A percentile compares a stretch with the other conserved stretches of the same genome.
Conservation (phyloP, 2,888 invertebrate genomes). For the Eustalomyia histrio region DNA sequence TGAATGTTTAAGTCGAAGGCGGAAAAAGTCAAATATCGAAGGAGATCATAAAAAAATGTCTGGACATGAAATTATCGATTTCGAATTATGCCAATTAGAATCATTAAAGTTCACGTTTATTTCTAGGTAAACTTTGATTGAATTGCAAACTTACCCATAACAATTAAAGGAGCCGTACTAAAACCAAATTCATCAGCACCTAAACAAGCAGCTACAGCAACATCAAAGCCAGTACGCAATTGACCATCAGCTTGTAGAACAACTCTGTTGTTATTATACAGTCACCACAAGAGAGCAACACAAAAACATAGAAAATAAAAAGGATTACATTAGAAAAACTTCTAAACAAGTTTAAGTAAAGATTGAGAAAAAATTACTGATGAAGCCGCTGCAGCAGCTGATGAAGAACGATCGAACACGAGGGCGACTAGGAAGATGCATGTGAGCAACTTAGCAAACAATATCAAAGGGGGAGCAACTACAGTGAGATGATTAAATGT, state of each 20-base stretch:
- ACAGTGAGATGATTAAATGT: constrained; percentile 68
- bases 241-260: constrained; percentile 98
- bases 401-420: constrained; percentile 71
- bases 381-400: constrained; percentile 76
- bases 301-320: constrained; percentile 72
- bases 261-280: constrained; percentile 82
- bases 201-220: constrained; percentile 95
- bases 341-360: constrained; percentile 67
- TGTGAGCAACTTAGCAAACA: constrained; percentile 70
- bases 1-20: no score
- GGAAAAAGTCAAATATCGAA: no score
- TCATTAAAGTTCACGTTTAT: no score
- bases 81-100: no score
- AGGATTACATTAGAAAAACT: constrained; percentile 71
- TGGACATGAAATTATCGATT: no score
- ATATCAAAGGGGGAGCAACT: constrained; percentile 57
- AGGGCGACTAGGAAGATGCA: constrained; percentile 68
- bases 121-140: no score
- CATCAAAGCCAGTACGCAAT: constrained; percentile 96
- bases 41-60: no score
- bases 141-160: constrained; percentile 87
- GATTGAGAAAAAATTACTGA: constrained; percentile 78
- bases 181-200: constrained; percentile 99
- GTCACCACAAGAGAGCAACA: constrained; percentile 59
- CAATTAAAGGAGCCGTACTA: constrained; percentile 98